phyloP scores from a whole-genome alignment of 2,888 invertebrate species.

The Machimus atricapillus region DNA sequence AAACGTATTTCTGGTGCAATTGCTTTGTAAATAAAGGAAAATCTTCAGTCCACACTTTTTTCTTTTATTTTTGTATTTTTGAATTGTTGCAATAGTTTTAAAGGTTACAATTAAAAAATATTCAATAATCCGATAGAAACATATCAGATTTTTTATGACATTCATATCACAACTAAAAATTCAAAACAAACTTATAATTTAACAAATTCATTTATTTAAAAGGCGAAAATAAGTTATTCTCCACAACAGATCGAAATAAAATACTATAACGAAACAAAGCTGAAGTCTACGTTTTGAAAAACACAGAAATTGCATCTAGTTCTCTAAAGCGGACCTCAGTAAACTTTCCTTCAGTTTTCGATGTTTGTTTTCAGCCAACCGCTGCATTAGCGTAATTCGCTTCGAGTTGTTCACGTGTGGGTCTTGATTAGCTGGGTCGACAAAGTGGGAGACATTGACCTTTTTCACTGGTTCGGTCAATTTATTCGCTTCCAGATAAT shows the following conservation, averaged over 20 bases:
- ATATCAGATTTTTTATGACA: too few species aligned
- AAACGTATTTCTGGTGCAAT: too few species aligned
- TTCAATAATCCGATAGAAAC: too few species aligned
- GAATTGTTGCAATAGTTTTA: too few species aligned
- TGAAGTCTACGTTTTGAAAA: neutral
- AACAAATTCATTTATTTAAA: slow-evolving; percentile 8
- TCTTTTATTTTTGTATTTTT: too few species aligned
- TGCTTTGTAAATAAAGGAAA: too few species aligned
- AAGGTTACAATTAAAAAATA: too few species aligned
- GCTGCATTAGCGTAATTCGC: slow-evolving; percentile 51
- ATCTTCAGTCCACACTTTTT: too few species aligned
- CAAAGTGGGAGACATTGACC: slow-evolving; percentile 25
- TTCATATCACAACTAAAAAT: too few species aligned
- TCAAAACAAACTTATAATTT: neutral
- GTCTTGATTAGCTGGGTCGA: slow-evolving; percentile 6
- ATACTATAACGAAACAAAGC: neutral
- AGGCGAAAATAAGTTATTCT: slow-evolving; percentile 10
- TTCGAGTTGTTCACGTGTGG: slow-evolving; percentile 48
- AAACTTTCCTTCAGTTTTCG: slow-evolving; percentile 49
- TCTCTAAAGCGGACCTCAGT: slow-evolving; percentile 49
- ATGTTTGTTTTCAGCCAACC: slow-evolving; percentile 51
- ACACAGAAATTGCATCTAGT: slow-evolving; percentile 42
- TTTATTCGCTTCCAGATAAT: slow-evolving; percentile 48
- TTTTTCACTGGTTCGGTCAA: slow-evolving; percentile 50
- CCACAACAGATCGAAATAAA: slow-evolving; percentile 1